Base-by-base conservation (phyloP, 2,888 invertebrate species). In the Trypoxylon attenuatum region DNA sequence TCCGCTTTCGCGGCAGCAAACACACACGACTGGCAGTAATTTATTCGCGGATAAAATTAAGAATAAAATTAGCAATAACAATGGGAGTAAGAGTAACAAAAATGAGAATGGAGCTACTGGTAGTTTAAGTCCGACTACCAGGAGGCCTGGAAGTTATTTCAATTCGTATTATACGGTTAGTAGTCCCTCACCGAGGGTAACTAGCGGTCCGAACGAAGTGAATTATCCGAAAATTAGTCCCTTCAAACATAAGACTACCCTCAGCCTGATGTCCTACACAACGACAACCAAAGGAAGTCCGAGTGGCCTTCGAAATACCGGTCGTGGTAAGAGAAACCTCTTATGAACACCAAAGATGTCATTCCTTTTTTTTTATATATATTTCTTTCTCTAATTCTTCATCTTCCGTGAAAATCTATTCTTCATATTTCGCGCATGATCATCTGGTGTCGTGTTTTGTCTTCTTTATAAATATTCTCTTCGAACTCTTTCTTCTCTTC, bases 251-350 rank as follows among this genome's bases (percentile, higher is more conserved):
- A 83, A 84, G 74, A 82, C 60, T 71, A 74, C 81, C 61, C 57
- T 78, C 64, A 73, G 45, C 70, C 61, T 56, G 68, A 73, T 76
- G 69, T 73, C 77, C 71, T 69, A 76, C 64, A 76, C 81, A 61
- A 71, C 82, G 59, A 73, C 81, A 71, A 77, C 77, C 78, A 80
- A 76, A 73, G 77, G 79, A 71, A 77, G 78, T 70, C 79, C 77
- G 63, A 80, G 81, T 73, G 75, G 78, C 71, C 77, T 75, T 70
- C 79, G 76, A 59, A 79, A 70, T 78, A 76, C 80, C 73, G 84
- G 81, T 78, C 82, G 82, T 76, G 87, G 87, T 87, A 87, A 87
- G 86, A 81, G 73, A 78, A 74, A 64, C 45, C 63, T 68, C 47
- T n/a, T 64, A 64, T 62, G 65, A 69, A 50, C 57, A 19, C 5